Base-by-base conservation (phyloP, 1,140 invertebrate genomes). In the Zelostemma sp. region DNA sequence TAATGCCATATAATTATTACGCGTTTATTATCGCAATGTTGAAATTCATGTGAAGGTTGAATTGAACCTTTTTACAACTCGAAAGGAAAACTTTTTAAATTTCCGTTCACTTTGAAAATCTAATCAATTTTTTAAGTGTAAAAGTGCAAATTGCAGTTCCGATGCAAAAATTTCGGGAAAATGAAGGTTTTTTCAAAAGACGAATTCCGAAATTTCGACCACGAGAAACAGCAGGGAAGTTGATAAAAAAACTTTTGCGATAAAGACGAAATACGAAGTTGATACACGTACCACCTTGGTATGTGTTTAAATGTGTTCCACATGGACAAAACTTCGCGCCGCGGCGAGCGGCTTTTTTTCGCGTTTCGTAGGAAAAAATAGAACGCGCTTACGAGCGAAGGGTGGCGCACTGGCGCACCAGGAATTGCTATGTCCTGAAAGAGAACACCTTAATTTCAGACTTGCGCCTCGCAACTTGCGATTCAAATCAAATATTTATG, bases 401-500 rank as follows among this genome's bases (percentile, higher is more conserved):
- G 68, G 60, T 63, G 31, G 68, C 64, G 54, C 62, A 68, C 60
- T 71, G 59, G 57, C 56, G 48, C 56, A 68, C 38, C 51, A 17
- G 33, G 56, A 64, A 53, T 74, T 65, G 28, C 55, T 33, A 61
- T 48, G 49, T 65, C 56, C 60, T 47, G 40, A 70, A 66, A 48
- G 18, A 62, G 54, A 60, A 56, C 65, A 57, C 48, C 61, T 68
- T 59, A 53, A 64, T 50, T 53, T 46, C 25, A 49, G 73, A 70
- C 73, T 68, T 75, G 73, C 73, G 73, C 73, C 66, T 69, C 57
- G 54, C 35, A 46, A 18, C 47, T 48, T 62, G 56, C 58, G 56
- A 19, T 66, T 71, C 33, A 62, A 71, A 71, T 71, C 11, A 71
- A 71, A 71, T 71, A 66, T 71, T 71, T 31, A 71, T 71, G 43